A percentile compares a stretch with the other conserved stretches of the same genome.
These are phyloP conservation scores for Borostomias antarcticus DNA, from an alignment of 2,797 vertebrate genomes.

Conservation along the genomic window DNA sequence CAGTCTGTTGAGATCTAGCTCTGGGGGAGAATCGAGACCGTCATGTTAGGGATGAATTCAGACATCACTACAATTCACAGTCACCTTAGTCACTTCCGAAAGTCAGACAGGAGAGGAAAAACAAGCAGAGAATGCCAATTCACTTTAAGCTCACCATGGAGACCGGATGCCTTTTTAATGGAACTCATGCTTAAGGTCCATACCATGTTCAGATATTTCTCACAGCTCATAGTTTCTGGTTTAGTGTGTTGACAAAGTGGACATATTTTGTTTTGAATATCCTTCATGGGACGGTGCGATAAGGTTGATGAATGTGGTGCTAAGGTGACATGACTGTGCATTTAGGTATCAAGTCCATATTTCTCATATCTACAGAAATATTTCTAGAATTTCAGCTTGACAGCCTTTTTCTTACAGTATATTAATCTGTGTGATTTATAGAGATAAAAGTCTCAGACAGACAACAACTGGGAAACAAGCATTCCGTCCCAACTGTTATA, in stretches of 20 bases:
- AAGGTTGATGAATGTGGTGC: slow-evolving; percentile 26
- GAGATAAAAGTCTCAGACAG: neutral
- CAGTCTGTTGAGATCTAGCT: slow-evolving; percentile 78
- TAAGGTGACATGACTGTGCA: slow-evolving; percentile 22
- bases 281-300: slow-evolving; percentile 23
- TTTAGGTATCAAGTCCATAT: neutral
- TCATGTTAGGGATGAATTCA: too few relatives aligned
- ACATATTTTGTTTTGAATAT: slow-evolving; percentile 22
- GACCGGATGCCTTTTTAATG: slow-evolving; percentile 30
- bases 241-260: slow-evolving; percentile 7
- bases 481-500: too few relatives aligned
- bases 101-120: slow-evolving; percentile 21
- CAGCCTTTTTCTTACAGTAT: slow-evolving; percentile 18
- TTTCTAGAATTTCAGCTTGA: slow-evolving; percentile 30
- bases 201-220: neutral
- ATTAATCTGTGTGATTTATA: slow-evolving; percentile 22
- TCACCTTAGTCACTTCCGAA: neutral
- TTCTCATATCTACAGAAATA: slow-evolving; percentile 12
- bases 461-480: slow-evolving; percentile 14
- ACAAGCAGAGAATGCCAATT: slow-evolving; percentile 31
- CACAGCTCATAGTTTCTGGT: neutral
- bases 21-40: too few relatives aligned
- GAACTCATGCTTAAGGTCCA: slow-evolving; percentile 6
- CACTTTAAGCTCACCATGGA: slow-evolving; percentile 35
- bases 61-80: neutral